Conservation (phyloP, 1,140 invertebrate genomes). For the Euwallacea fornicatus region DNA sequence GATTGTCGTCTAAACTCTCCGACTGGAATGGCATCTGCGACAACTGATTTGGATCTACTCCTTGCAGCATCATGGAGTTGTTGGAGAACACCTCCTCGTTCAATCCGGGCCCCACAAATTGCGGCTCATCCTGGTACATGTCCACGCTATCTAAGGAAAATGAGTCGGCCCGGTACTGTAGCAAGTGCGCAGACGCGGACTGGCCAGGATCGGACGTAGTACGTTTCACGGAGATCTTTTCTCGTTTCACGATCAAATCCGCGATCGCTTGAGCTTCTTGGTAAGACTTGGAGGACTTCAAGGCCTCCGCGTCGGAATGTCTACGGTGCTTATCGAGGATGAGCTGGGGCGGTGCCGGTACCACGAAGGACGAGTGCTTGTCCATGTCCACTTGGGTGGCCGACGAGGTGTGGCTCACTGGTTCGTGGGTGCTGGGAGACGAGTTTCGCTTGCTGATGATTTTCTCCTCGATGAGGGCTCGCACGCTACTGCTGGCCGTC, state of each 20-base stretch:
- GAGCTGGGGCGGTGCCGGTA: slow-evolving; percentile 62
- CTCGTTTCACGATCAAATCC: slow-evolving; percentile 60
- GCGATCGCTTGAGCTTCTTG: slow-evolving; percentile 61
- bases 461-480: slow-evolving; percentile 88
- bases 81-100: slow-evolving; percentile 79
- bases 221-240: slow-evolving; percentile 69
- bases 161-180: slow-evolving; percentile 62
- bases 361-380: slow-evolving; percentile 62
- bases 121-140: slow-evolving; percentile 66
- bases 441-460: slow-evolving; percentile 79
- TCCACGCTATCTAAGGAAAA: slow-evolving; percentile 63
- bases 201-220: slow-evolving; percentile 67
- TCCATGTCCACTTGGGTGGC: slow-evolving; percentile 52
- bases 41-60: slow-evolving; percentile 67
- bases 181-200: slow-evolving; percentile 58
- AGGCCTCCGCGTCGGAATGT: slow-evolving; percentile 67
- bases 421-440: slow-evolving; percentile 56
- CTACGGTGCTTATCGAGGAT: slow-evolving; percentile 58
- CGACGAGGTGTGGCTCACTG: slow-evolving; percentile 57
- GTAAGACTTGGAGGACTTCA: slow-evolving; percentile 60
- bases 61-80: slow-evolving; percentile 70
- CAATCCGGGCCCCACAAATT: slow-evolving; percentile 71
- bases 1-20: slow-evolving; percentile 46
- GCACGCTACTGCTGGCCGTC: slow-evolving; percentile 83
- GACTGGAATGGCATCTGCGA: slow-evolving; percentile 59